Evolutionary conservation across 2,113 vertebrate species (phyloP).

Genomic region (Apistogramma diplotaenia): DNA sequence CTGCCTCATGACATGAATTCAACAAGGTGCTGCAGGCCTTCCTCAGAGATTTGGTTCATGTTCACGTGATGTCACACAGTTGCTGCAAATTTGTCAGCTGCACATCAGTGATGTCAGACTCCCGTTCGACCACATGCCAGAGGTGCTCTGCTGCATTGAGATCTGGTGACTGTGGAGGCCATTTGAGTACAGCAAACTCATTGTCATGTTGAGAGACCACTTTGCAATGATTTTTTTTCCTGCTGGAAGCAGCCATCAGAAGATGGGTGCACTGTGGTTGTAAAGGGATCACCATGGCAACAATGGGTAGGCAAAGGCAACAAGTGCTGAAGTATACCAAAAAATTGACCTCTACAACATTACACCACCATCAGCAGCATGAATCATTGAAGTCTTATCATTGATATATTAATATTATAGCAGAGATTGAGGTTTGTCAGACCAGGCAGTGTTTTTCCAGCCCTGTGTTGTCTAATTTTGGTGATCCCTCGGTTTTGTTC

Average conservation of each 20-base stretch:
- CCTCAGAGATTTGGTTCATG: background rate
- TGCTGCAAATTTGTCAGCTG: background rate
- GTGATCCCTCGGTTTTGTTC: background rate
- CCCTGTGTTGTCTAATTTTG: background rate
- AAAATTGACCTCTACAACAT: background rate
- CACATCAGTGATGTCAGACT: rapidly evolving
- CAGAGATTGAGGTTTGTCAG: rapidly evolving
- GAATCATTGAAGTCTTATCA: too few species aligned
- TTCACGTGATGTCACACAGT: background rate
- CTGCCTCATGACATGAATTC: too few species aligned
- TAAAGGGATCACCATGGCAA: background rate
- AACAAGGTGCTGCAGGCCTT: background rate
- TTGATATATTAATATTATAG: too few species aligned
- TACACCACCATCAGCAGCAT: background rate
- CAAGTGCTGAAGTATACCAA: background rate
- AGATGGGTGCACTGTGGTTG: background rate
- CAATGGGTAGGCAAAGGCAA: rapidly evolving
- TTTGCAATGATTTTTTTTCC: background rate
- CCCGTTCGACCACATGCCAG: background rate
- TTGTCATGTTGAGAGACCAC: background rate
- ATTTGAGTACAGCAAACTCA: background rate
- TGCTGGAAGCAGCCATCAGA: background rate
- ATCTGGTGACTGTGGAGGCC: background rate
- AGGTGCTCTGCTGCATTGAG: background rate
- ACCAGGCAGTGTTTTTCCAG: rapidly evolving